Evolutionary conservation across 2,888 invertebrate genomes (phyloP).

Genomic region (Hydropsyche betteni): DNA sequence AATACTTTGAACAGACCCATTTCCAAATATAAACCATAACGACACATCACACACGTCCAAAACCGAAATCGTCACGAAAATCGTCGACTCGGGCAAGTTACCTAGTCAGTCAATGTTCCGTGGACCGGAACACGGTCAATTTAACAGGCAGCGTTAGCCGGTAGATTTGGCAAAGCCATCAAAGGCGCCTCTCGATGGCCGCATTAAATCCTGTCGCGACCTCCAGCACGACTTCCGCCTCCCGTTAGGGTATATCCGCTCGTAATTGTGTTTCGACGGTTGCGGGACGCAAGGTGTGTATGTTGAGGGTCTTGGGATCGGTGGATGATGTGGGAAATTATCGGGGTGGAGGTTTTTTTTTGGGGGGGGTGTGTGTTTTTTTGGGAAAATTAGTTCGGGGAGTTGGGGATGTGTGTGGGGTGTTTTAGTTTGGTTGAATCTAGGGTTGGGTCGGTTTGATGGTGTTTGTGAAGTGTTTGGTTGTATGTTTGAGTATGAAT

Average conservation of each 20-base stretch:
- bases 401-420: too few relatives aligned
- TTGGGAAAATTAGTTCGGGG: too few relatives aligned
- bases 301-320: background rate
- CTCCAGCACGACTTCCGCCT: background rate
- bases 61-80: too few relatives aligned
- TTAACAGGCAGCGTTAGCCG: constrained; percentile 7
- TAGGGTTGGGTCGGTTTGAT: too few relatives aligned
- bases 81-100: background rate
- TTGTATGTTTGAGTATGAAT: too few relatives aligned
- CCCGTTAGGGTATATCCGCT: background rate
- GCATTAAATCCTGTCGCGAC: constrained; percentile 15
- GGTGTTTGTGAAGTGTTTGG: too few relatives aligned
- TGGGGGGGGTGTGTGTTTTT: too few relatives aligned
- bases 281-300: background rate
- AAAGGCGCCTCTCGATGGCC: constrained; percentile 25
- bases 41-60: too few relatives aligned
- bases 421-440: too few relatives aligned
- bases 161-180: constrained; percentile 28
- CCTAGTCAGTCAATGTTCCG: background rate
- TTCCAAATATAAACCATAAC: too few relatives aligned
- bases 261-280: constrained; percentile 26
- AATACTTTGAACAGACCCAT: too few relatives aligned
- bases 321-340: constrained; percentile 22
- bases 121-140: constrained; percentile 22
- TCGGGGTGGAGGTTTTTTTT: background rate